Conservation (phyloP, 2,797 vertebrate genomes). For the Geotria australis region DNA sequence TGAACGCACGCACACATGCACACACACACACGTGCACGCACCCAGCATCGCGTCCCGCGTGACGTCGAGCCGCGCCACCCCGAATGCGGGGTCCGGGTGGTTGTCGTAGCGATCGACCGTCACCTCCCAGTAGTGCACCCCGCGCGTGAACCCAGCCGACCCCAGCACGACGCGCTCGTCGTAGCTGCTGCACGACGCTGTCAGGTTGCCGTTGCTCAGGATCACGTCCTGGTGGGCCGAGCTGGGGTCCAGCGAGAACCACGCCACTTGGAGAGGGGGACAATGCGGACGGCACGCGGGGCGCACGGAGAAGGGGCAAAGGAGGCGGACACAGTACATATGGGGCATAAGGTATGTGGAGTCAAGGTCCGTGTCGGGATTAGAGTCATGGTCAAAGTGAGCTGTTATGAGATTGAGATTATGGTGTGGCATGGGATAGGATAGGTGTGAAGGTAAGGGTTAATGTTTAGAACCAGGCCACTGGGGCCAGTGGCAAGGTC, state of each 20-base stretch:
- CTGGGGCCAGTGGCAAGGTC: too few species aligned
- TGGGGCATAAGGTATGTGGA: too few species aligned
- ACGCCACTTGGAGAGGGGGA: conserved; percentile 32
- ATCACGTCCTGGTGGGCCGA: conserved; percentile 83
- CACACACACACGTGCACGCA: neutral
- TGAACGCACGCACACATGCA: too few species aligned
- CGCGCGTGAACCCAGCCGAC: conserved; percentile 62
- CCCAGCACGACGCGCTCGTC: conserved; percentile 83
- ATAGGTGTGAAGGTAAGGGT: too few species aligned
- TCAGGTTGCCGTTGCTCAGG: conserved; percentile 93
- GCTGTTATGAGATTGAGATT: too few species aligned
- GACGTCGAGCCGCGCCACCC: conserved; percentile 52
- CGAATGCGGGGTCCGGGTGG: conserved; percentile 85
- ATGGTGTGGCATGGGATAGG: too few species aligned
- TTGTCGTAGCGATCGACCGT: conserved; percentile 84
- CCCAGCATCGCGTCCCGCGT: conserved; percentile 73
- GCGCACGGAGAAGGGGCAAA: too few species aligned
- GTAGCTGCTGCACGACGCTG: conserved; percentile 84
- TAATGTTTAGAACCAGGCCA: too few species aligned
- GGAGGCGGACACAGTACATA: too few species aligned
- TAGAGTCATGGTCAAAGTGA: too few species aligned
- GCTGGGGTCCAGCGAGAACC: conserved; percentile 67
- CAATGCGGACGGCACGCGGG: neutral
- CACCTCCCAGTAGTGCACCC: conserved; percentile 90
- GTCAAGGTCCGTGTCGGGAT: too few species aligned